Evolutionary conservation across 2,113 vertebrate genomes (phyloP).

Genomic region (Azemiops feae): DNA sequence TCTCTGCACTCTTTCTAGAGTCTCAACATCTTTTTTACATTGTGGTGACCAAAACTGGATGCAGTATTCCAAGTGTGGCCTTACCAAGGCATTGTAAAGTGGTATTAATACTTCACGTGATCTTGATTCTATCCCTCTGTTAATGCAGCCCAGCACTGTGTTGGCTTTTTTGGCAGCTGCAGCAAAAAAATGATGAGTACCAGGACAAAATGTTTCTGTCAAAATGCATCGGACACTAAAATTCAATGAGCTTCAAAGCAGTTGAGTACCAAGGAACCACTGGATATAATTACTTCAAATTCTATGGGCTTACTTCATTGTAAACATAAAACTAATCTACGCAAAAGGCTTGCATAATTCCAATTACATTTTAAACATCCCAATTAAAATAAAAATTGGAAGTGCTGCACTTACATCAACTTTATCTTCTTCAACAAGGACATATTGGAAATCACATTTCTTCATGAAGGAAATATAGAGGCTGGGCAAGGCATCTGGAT

Average conservation of each 20-base stretch:
- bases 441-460: slow-evolving; percentile 76
- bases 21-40: too few species aligned
- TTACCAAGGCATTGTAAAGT: too few species aligned
- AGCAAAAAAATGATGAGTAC: neutral
- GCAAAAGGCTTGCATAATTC: neutral
- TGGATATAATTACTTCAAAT: neutral
- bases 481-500: slow-evolving; percentile 78
- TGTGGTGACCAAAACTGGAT: too few species aligned
- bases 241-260: neutral
- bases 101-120: too few species aligned
- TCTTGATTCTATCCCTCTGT: too few species aligned
- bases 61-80: too few species aligned
- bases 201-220: neutral
- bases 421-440: slow-evolving; percentile 82
- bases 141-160: too few species aligned
- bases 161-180: too few species aligned
- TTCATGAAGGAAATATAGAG: slow-evolving; percentile 76
- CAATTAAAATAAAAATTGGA: neutral
- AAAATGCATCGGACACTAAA: neutral
- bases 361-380: neutral
- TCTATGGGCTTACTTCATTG: neutral
- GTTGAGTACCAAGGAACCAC: neutral
- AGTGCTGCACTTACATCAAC: slow-evolving; percentile 72
- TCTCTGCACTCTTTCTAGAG: too few species aligned
- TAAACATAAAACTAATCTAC: neutral